A percentile compares a stretch with the other conserved stretches of the same genome.
These are phyloP conservation scores for Huso huso DNA, from an alignment of 2,797 vertebrate species.

Conservation along the genomic window DNA sequence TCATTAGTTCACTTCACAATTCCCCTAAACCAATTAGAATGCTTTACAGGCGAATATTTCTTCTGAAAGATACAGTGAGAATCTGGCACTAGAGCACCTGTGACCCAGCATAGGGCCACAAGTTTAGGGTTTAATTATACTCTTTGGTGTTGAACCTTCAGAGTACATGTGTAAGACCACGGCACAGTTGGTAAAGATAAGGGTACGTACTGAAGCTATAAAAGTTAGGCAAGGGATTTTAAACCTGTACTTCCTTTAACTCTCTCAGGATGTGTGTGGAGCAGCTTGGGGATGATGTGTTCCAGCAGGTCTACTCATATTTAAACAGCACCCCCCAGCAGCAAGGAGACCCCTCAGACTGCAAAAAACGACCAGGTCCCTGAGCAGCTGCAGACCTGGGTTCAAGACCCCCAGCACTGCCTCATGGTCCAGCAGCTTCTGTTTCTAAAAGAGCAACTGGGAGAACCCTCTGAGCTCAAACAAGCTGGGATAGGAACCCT, in stretches of 20 bases:
- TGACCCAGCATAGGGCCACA: too few species aligned
- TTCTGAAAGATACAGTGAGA: too few species aligned
- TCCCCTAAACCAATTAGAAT: too few species aligned
- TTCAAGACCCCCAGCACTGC: conserved; percentile 15
- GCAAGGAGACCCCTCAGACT: neutral
- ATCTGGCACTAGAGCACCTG: too few species aligned
- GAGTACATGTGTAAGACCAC: too few species aligned
- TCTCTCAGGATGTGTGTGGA: conserved; percentile 13
- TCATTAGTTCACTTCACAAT: too few species aligned
- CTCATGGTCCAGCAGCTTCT: conserved; percentile 20
- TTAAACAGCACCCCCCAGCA: conserved; percentile 6
- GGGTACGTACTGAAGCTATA: too few species aligned
- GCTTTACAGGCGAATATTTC: too few species aligned
- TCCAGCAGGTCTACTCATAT: conserved; percentile 18
- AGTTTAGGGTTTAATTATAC: too few species aligned
- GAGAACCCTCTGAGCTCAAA: neutral
- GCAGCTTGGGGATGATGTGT: conserved; percentile 21
- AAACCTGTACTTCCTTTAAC: neutral
- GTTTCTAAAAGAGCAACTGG: conserved; percentile 20
- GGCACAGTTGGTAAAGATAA: too few species aligned
- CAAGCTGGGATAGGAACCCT: neutral
- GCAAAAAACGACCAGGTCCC: conserved; percentile 9
- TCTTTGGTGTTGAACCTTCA: too few species aligned
- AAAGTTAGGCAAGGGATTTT: too few species aligned
- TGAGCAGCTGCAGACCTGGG: conserved; percentile 1